These are phyloP conservation scores for Hirudo medicinalis DNA, from an alignment of 1,140 invertebrate species.

Conservation along the genomic window DNA sequence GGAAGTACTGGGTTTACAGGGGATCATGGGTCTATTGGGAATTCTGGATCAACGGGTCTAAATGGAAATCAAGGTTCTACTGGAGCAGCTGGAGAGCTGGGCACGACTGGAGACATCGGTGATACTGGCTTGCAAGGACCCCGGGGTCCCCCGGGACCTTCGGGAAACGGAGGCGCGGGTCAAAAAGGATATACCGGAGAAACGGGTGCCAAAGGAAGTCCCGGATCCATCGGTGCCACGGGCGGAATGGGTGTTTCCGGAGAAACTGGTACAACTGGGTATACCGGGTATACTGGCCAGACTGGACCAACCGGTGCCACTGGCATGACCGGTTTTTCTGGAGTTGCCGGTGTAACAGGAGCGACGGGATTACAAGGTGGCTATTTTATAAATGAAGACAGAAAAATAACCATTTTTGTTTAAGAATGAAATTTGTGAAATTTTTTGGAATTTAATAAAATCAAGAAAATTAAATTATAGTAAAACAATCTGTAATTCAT, in stretches of 20 bases:
- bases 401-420: too few relatives aligned
- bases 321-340: background rate
- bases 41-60: background rate
- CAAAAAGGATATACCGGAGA: conserved; percentile 3
- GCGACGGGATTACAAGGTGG: background rate
- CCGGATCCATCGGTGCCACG: conserved; percentile 9
- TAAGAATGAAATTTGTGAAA: too few relatives aligned
- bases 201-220: background rate
- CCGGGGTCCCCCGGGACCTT: background rate
- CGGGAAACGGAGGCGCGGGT: background rate
- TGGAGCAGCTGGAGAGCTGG: background rate
- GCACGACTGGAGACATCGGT: background rate
- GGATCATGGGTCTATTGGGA: background rate
- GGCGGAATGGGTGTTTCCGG: background rate
- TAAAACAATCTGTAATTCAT: too few relatives aligned
- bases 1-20: conserved; percentile 1
- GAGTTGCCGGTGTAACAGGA: background rate
- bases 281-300: conserved; percentile 2
- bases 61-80: background rate
- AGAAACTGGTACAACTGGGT: background rate
- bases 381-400: too few relatives aligned
- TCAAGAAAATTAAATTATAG: too few relatives aligned
- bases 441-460: too few relatives aligned
- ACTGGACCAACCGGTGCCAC: conserved; percentile 1
- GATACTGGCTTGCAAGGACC: background rate